Evolutionary conservation across 2,797 vertebrate species (phyloP).

Genomic region (Galago senegalensis): DNA sequence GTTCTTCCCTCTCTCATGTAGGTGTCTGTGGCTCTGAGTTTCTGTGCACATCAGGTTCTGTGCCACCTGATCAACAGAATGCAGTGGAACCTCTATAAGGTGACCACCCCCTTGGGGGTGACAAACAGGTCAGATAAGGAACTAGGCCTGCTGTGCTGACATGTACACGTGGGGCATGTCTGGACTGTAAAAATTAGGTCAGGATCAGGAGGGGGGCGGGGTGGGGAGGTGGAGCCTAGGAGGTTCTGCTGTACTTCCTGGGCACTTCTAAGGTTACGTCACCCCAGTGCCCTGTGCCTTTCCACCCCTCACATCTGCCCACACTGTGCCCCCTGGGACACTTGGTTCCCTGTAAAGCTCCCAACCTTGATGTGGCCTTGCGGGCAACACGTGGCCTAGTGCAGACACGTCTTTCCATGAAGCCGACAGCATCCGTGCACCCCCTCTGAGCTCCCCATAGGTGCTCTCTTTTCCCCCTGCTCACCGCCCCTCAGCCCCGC

Average conservation of each 20-base stretch:
- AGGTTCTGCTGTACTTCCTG: neutral
- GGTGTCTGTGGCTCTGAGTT: neutral
- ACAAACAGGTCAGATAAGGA: too few relatives aligned
- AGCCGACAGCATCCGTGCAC: neutral
- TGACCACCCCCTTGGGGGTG: too few relatives aligned
- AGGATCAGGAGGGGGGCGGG: too few relatives aligned
- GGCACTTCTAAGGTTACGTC: neutral
- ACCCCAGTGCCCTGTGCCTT: neutral
- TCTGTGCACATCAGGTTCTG: neutral
- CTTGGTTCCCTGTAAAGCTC: neutral
- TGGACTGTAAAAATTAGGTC: too few relatives aligned
- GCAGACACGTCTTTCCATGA: neutral
- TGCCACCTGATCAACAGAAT: neutral
- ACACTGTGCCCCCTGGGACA: too few relatives aligned
- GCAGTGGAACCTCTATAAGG: too few relatives aligned
- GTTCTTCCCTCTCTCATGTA: neutral
- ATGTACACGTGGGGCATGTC: too few relatives aligned
- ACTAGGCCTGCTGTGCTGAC: too few relatives aligned
- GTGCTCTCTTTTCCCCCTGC: neutral
- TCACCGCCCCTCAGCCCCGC: too few relatives aligned
- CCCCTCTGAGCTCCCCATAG: neutral
- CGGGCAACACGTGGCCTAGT: too few relatives aligned
- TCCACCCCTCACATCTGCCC: neutral
- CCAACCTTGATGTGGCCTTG: neutral
- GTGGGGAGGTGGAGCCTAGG: too few relatives aligned